phyloP scores from a whole-genome alignment of 1,140 invertebrate species.

The Zaprionus camerounensis region DNA sequence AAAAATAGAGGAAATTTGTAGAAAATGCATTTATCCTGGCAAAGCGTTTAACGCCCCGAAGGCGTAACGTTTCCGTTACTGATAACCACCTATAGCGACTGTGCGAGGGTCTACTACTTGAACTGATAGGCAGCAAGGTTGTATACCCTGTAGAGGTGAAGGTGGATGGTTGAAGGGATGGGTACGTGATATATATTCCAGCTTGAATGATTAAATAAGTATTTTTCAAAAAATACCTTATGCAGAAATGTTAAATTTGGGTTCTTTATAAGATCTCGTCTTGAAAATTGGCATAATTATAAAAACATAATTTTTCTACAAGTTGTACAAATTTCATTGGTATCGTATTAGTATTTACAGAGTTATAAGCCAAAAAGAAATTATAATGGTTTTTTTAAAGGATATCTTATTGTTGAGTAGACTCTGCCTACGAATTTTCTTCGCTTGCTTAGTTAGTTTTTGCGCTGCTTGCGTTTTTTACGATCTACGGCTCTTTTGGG shows the following conservation, averaged over 20 bases:
- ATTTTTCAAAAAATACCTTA: not conserved
- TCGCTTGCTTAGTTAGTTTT: constrained; percentile 36
- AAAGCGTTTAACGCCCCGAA: constrained; percentile 59
- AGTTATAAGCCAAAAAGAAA: not conserved
- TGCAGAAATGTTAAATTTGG: too few relatives aligned
- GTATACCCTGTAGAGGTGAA: constrained; percentile 21
- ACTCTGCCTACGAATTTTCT: not conserved
- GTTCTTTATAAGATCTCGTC: not conserved
- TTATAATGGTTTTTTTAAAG: not conserved
- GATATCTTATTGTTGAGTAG: not conserved
- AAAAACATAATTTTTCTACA: not conserved
- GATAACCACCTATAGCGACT: constrained; percentile 61
- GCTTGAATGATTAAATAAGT: not conserved
- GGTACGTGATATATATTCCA: too few relatives aligned
- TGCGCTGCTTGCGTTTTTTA: constrained; percentile 64
- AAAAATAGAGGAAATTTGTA: constrained; percentile 19
- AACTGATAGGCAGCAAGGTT: constrained; percentile 1
- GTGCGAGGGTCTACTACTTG: not conserved
- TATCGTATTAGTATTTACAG: not conserved
- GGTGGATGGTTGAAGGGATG: too few relatives aligned
- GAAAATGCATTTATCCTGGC: constrained; percentile 60
- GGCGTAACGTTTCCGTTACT: constrained; percentile 63
- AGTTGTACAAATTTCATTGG: not conserved
- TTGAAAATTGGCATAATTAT: not conserved
- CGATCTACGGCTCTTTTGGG: constrained; percentile 33